Evolutionary conservation across 2,888 invertebrate genomes (phyloP).

Genomic region (Agrotis puta): DNA sequence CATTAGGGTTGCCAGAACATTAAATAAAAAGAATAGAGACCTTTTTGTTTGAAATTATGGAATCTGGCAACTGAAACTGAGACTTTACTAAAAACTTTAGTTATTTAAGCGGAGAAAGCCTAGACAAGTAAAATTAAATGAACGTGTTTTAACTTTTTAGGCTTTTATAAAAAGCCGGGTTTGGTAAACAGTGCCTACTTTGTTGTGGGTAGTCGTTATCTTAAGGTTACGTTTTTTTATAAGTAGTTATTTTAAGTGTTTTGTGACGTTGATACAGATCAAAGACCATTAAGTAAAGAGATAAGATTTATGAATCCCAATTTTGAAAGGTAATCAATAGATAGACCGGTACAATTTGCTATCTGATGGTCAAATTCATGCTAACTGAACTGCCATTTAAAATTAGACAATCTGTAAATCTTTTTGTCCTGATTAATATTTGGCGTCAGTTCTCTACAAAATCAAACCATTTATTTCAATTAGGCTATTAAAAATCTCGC

Average conservation of each 20-base stretch:
- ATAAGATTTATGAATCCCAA: neutral
- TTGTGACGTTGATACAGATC: neutral
- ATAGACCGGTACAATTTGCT: neutral
- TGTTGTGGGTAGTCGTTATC: slow-evolving; percentile 6
- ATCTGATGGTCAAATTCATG: neutral
- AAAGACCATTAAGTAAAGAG: neutral
- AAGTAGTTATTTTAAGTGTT: neutral
- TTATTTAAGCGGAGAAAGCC: neutral
- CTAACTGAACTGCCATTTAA: neutral
- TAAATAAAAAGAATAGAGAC: slow-evolving; percentile 6
- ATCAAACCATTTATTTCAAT: too few species aligned
- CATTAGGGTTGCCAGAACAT: slow-evolving; percentile 66
- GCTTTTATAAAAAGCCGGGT: neutral
- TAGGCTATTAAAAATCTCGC: too few species aligned
- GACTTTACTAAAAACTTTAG: neutral
- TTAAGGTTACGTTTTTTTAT: neutral
- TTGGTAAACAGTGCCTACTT: neutral
- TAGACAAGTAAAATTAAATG: neutral
- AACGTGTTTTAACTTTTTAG: neutral
- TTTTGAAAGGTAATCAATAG: neutral
- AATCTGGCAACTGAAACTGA: neutral
- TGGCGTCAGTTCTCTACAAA: neutral
- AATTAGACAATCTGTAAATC: neutral
- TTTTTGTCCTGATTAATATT: neutral
- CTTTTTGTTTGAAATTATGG: slow-evolving; percentile 3